Evolutionary conservation across 2,888 invertebrate genomes (phyloP), one percentile per base, ranked within the genome.

Genomic region (Macrosiphum euphorbiae): DNA sequence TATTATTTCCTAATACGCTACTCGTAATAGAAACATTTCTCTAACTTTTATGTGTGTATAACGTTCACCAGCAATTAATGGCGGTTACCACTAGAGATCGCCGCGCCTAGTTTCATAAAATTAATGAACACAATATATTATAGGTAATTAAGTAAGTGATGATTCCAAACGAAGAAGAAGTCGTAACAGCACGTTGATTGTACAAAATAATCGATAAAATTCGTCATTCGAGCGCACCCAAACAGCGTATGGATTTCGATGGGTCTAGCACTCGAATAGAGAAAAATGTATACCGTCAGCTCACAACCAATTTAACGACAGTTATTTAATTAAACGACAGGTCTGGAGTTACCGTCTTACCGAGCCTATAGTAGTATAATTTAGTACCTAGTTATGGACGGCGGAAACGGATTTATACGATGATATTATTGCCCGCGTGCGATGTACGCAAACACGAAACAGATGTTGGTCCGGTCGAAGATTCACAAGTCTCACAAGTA

Each of bases 1-100:
- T 52, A 78, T 78, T 78, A 52, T 52, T 52, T 88, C 28, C 47
- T 50, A 16, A 20, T 44, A 87, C 50, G 16, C 50, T 50, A 35
- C 35, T 78, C 78, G 78, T 78, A 78, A 41, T 35, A 78, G 35
- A 78, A 78, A 78, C 20, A 78, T 78, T 78, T 78, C 78, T 78
- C 78, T 24, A 35, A 78, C 35, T 78, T 7, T 20, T 20, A 3
- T 78, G 35, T 78, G 35, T 67, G 67, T 78, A 35, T 20, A 88
- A 88, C 87, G 87, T 88, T 50, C 87, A 88, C 52, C 20, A 88
- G 35, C 50, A 88, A 52, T 88, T 88, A 88, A 52, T 35, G 2
- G 5, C 24, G 35, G 20, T 52, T 52, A 2, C 20, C 35, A 88
- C n/a, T 52, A 52, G 52, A 88, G 50, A 50, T 52, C 50, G n/a